These are phyloP conservation scores for Ictalurus furcatus DNA, from an alignment of 2,113 vertebrate genomes.

Conservation along the genomic window DNA sequence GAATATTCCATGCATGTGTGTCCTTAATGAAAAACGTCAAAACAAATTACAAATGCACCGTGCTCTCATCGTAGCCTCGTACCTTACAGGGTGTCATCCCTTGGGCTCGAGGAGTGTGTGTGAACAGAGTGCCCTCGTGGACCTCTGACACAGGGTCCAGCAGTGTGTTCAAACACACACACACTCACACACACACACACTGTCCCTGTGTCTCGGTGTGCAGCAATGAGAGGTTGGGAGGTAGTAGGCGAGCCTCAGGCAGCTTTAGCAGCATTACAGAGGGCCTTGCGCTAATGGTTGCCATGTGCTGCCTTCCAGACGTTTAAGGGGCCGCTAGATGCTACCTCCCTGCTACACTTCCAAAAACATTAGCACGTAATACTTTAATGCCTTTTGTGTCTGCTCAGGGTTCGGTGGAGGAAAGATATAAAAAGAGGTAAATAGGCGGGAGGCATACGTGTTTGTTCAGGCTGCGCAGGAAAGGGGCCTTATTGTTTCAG, in stretches of 20 bases:
- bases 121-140: conserved; percentile 76
- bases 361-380: conserved; percentile 80
- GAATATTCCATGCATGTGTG: conserved; percentile 31
- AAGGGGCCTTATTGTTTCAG: conserved; percentile 44
- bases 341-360: conserved; percentile 73
- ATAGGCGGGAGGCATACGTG: conserved; percentile 60
- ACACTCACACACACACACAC: conserved; percentile 58
- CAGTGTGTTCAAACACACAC: conserved; percentile 48
- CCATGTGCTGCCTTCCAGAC: conserved; percentile 76
- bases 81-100: conserved; percentile 47
- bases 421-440: conserved; percentile 69
- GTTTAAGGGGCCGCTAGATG: conserved; percentile 64
- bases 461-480: conserved; percentile 46
- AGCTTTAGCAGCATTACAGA: conserved; percentile 76
- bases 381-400: conserved; percentile 76
- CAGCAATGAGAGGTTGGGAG: conserved; percentile 71
- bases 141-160: conserved; percentile 70
- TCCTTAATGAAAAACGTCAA: conserved; percentile 48
- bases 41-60: conserved; percentile 50
- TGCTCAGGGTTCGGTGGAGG: conserved; percentile 60
- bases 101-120: conserved; percentile 44
- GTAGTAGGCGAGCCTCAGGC: conserved; percentile 71
- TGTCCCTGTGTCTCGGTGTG: conserved; percentile 30
- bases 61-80: conserved; percentile 27
- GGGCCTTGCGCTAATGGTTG: conserved; percentile 78